Percentiles rank a stretch among this genome's conserved stretches.
Evolutionary conservation across 35 echinoderm and acorn worm genomes (phyloP).

Genomic region (Ophioderma brevispina): DNA sequence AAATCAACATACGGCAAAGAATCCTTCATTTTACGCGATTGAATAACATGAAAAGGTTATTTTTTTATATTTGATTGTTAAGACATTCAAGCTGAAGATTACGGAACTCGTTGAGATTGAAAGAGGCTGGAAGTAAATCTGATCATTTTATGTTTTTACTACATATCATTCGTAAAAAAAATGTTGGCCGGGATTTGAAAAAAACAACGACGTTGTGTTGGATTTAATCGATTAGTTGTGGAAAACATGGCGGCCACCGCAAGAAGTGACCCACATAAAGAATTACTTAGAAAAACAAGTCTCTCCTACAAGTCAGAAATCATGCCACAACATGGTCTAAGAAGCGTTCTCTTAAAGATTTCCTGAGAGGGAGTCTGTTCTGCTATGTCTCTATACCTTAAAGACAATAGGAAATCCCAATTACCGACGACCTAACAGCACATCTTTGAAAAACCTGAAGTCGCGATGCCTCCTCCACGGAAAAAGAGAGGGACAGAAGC

Average conservation of each 20-base stretch:
- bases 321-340: not conserved
- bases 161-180: not conserved
- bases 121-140: not conserved
- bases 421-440: not conserved
- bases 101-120: not conserved
- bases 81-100: not conserved
- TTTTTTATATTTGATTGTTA: not conserved
- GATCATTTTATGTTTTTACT: not conserved
- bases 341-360: not conserved
- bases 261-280: not conserved
- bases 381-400: not conserved
- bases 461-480: not conserved
- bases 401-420: not conserved
- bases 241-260: not conserved
- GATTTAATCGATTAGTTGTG: not conserved
- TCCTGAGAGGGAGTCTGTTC: not conserved
- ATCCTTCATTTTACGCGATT: too few relatives aligned
- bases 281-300: not conserved
- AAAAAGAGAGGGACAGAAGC: constrained; percentile 1
- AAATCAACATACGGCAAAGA: too few relatives aligned
- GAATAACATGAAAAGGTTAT: not conserved
- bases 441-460: not conserved
- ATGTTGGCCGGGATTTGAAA: too few relatives aligned
- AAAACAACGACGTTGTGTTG: not conserved
- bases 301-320: not conserved